Conservation (phyloP, 2,113 vertebrate genomes). For the Zosterops hypoxanthus region DNA sequence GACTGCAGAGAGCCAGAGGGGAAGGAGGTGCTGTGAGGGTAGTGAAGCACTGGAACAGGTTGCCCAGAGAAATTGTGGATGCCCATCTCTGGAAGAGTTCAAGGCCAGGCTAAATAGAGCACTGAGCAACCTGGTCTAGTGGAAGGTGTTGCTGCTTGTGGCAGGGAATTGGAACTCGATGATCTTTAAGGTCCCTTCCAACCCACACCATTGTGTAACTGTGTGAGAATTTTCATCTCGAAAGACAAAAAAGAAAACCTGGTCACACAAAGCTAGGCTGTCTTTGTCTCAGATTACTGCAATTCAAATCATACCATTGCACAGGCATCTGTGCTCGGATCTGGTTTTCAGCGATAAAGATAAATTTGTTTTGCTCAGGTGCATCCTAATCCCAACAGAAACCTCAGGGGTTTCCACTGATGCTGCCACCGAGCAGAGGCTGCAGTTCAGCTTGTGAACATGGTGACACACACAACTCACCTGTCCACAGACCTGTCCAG, state of each 20-base stretch:
- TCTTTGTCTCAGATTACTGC: background rate
- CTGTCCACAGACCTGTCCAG: slow-evolving; percentile 84
- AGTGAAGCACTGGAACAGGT: background rate
- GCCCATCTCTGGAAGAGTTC: background rate
- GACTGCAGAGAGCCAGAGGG: background rate
- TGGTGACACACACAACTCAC: slow-evolving; percentile 47
- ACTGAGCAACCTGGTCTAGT: background rate
- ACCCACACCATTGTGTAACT: background rate
- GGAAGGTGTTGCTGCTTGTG: background rate
- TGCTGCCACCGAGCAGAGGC: accelerated
- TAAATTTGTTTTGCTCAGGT: background rate
- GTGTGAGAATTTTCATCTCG: background rate
- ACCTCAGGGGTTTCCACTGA: background rate
- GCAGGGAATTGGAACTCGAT: background rate
- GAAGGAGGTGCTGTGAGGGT: background rate
- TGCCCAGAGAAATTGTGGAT: background rate
- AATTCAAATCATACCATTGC: background rate
- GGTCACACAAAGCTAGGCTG: background rate
- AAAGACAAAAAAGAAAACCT: background rate
- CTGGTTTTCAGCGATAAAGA: background rate
- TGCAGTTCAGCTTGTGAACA: background rate
- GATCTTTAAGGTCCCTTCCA: background rate
- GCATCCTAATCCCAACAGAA: background rate
- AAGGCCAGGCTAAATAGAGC: background rate
- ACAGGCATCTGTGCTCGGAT: background rate